phyloP scores from a whole-genome alignment of 2,888 invertebrate species.

The Nomada lathburiana region DNA sequence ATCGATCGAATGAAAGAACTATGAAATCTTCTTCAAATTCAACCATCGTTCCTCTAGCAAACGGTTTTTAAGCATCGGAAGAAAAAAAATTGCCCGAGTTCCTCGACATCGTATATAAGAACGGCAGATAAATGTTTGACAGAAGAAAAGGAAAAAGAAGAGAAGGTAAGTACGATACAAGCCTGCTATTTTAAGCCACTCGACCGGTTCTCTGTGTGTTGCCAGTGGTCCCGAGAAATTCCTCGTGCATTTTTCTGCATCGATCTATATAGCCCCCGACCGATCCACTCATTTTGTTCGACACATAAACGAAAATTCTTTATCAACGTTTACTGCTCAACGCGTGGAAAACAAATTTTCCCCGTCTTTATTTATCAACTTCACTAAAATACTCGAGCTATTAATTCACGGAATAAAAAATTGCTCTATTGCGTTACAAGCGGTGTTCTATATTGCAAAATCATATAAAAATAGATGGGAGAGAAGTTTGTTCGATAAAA shows the following conservation, averaged over 20 bases:
- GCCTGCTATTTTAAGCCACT: constrained; percentile 64
- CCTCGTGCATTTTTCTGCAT: constrained; percentile 7
- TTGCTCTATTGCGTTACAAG: not conserved
- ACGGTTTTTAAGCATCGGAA: not conserved
- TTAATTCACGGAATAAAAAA: not conserved
- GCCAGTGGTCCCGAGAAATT: constrained; percentile 36
- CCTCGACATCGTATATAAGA: not conserved
- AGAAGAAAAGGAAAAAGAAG: constrained; percentile 9
- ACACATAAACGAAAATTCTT: not conserved
- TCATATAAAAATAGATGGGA: not conserved
- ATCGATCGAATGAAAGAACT: too few relatives aligned
- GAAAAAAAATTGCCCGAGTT: not conserved
- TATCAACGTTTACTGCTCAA: not conserved
- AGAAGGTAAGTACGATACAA: constrained; percentile 14
- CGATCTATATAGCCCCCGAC: not conserved
- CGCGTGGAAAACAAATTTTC: too few relatives aligned
- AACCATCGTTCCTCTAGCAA: not conserved
- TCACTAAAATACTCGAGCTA: not conserved
- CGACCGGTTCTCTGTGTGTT: constrained; percentile 62
- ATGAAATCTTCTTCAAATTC: too few relatives aligned
- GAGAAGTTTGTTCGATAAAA: not conserved
- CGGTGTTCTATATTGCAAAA: too few relatives aligned
- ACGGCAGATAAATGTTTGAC: constrained; percentile 14
- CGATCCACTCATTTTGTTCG: not conserved
- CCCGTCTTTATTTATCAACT: not conserved